Conservation (phyloP, 2,113 vertebrate genomes). For the Epinephelus cyanopodus region DNA sequence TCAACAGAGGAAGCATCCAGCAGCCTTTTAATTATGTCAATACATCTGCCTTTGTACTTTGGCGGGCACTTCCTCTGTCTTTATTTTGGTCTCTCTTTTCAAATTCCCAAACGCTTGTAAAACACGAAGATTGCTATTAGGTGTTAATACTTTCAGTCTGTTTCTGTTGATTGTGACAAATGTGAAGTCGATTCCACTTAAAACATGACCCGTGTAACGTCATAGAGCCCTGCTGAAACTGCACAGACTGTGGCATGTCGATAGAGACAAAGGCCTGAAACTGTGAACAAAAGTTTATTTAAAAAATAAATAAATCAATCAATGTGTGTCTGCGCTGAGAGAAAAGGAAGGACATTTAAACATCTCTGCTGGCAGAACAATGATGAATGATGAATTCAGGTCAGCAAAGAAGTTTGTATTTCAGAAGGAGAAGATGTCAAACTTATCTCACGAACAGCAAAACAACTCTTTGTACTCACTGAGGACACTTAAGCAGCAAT, state of each 20-base stretch:
- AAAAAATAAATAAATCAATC: background rate
- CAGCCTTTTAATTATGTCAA: conserved; percentile 45
- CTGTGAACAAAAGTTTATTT: conserved; percentile 1
- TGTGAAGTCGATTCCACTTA: background rate
- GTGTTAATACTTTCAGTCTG: background rate
- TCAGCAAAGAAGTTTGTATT: background rate
- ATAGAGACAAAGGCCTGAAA: background rate
- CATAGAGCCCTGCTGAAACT: background rate
- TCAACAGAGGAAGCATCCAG: conserved; percentile 26
- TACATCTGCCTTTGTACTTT: conserved; percentile 45
- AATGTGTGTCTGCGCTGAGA: background rate
- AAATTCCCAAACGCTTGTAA: conserved; percentile 7
- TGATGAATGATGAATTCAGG: conserved; percentile 7
- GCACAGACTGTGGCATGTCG: background rate
- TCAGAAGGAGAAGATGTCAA: background rate
- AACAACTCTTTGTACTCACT: background rate
- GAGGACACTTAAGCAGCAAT: background rate
- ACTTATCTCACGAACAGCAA: background rate
- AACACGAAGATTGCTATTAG: conserved; percentile 1
- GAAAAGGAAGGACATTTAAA: background rate
- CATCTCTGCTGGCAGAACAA: background rate
- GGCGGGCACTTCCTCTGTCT: conserved; percentile 1
- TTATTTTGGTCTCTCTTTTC: background rate
- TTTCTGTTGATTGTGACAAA: background rate
- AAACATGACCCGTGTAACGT: background rate